Conservation (phyloP, 64 coral and sea anemone genomes). For the Pocillopora damicornis region DNA sequence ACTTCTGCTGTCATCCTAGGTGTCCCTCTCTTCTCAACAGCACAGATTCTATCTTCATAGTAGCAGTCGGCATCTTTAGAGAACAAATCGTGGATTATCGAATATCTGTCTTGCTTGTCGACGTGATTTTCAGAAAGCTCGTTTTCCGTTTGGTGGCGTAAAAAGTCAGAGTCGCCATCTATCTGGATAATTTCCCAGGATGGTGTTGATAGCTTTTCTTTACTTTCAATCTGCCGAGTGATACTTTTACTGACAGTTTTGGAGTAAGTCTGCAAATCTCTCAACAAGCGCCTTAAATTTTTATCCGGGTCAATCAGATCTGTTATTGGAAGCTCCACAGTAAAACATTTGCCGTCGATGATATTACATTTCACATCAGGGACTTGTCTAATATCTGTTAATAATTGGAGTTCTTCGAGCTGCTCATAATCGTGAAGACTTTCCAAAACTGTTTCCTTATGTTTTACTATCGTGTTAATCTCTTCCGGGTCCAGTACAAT, state of each 20-base stretch:
- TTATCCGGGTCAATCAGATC: background rate
- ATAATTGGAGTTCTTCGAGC: background rate
- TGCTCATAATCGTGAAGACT: background rate
- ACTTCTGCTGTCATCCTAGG: background rate
- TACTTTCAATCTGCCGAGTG: background rate
- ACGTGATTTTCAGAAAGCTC: background rate
- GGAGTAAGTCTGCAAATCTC: background rate
- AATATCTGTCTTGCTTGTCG: background rate
- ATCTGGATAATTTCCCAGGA: background rate
- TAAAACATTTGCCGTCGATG: background rate
- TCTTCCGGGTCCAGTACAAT: background rate
- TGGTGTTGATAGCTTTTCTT: too few species aligned
- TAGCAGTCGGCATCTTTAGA: background rate
- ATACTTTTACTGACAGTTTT: background rate
- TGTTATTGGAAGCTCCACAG: background rate
- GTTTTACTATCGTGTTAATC: background rate
- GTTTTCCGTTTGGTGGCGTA: background rate
- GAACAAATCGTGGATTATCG: background rate
- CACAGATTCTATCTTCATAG: background rate
- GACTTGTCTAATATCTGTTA: background rate
- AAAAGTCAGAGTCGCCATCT: background rate
- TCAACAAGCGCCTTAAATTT: background rate
- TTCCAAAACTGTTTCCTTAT: background rate
- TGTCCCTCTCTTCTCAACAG: background rate
- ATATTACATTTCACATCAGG: background rate